phyloP scores from a whole-genome alignment of 2,888 invertebrate species.

The Phaonia tiefii region DNA sequence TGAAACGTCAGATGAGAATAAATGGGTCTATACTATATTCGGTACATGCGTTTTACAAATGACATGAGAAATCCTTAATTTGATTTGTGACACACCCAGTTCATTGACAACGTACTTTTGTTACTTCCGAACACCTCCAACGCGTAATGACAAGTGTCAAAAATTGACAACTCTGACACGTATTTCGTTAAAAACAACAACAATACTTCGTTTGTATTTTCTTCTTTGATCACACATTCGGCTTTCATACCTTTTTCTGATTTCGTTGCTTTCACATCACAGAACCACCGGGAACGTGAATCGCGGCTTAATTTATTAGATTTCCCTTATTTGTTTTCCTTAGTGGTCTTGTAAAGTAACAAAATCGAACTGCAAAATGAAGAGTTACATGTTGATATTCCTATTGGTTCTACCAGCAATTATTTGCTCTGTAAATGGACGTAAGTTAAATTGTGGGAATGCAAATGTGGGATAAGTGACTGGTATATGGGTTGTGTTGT shows the following conservation, averaged over 20 bases:
- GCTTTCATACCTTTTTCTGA: constrained; percentile 53
- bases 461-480: constrained; percentile 24
- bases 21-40: no score
- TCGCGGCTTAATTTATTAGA: constrained; percentile 19
- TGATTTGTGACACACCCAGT: constrained; percentile 19
- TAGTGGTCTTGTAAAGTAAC: constrained; percentile 27
- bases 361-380: constrained; percentile 82
- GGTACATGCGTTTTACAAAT: no score
- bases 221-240: constrained; percentile 43
- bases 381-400: constrained; percentile 84
- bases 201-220: constrained; percentile 52
- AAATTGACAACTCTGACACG: constrained; percentile 64
- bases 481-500: neutral
- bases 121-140: constrained; percentile 42
- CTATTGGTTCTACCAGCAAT: constrained; percentile 87
- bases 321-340: constrained; percentile 6
- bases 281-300: neutral
- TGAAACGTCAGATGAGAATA: no score
- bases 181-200: constrained; percentile 60
- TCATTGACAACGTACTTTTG: neutral
- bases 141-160: no score
- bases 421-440: constrained; percentile 86
- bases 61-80: no score
- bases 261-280: constrained; percentile 46
- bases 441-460: constrained; percentile 83